Base-by-base conservation (phyloP, 92 coral and sea anemone species). In the Palythoa grandis region DNA sequence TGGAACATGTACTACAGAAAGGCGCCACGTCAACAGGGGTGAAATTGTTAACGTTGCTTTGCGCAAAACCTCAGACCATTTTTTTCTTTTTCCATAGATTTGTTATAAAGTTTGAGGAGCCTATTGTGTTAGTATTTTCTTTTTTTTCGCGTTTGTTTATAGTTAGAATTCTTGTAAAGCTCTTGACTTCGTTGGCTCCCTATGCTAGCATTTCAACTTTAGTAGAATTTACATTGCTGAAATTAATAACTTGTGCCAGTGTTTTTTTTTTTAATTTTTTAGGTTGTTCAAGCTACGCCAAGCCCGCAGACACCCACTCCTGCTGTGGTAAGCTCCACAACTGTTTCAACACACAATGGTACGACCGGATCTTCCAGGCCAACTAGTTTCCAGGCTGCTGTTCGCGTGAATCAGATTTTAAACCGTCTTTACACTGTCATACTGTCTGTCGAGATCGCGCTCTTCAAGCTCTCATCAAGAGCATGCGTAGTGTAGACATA, bases 401-500 rank as follows among this genome's bases (percentile, higher is more conserved):
- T 66, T 60, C 74, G 61, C 15, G 84, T 79, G 40, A 35, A 38
- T 53, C 43, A 47, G 20, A 52, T 79, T 53, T 66, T 79, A 40
- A 63, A n/a, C 23, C 72, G 54, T 5, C 84, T 79, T 4, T 79
- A 65, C 74, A 79, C 40, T 16, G 60, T 43, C 58, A 70, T 79
- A 10, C 60, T 79, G 74, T 47, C 35, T 20, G 47, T 66, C 40
- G 54, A 65, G 60, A 23, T 79, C 3, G 72, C 58, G 2, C 73
- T 79, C 15, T 66, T 63, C 24, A 22, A 66, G 17, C 7, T 65
- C 23, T 79, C 84, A 23, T 47, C 4, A 66, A 65, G 60, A 47
- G 74, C 39, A 68, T 79, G 84, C 57, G 7, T 79, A 38, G 22
- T 23, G 38, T 79, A 48, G n/a, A 1, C 4, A 15, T 29, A 5